Evolutionary conservation across 37 sponge, comb jelly and placozoan species (phyloP), one percentile per base, ranked within the genome.

Genomic region (Beroe forskalii): DNA sequence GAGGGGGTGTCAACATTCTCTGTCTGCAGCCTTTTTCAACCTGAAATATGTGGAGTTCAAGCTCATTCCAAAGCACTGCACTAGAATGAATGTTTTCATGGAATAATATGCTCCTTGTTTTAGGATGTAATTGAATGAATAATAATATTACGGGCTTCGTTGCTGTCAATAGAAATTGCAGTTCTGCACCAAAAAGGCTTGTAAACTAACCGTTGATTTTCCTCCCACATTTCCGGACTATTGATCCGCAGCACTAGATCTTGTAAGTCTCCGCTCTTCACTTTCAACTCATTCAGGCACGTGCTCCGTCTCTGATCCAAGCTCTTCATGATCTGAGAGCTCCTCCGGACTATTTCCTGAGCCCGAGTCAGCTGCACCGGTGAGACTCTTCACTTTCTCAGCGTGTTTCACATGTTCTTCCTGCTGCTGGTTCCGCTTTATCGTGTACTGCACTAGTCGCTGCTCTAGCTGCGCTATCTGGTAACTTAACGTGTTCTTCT

Each of bases 381-480:
- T 37, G 24, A 80, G 48, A 4, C 1, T 38, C 12, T 43, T 20
- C 55, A 80, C 55, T 12, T 38, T 35, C 4, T 17, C 86, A 41
- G 24, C 1, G 40, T 80, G 86, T 80, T 37, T 20, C 55, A 12
- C 86, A 17, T 44, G 86, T 28, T 80, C 86, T 2, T 80, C 55
- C 4, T 80, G 44, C 25, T 80, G 86, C 55, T 41, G 44, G 27
- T 44, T 80, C 23, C 30, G 28, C 55, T 80, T 44, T 48, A 80
- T 3, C 4, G 86, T 80, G 30, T 80, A 80, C 25, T 41, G 55
- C 12, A 80, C 48, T 43, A 80, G 86, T 27, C 86, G 44, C 86
- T 80, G 86, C 42, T 80, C 86, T 44, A 80, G 48, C 28, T 80
- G 44, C 28, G 55, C 86, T 23, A 80, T 38, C 86, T 80, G 86